Evolutionary conservation across 2,888 invertebrate species (phyloP).

Genomic region (Ormia ochracea): DNA sequence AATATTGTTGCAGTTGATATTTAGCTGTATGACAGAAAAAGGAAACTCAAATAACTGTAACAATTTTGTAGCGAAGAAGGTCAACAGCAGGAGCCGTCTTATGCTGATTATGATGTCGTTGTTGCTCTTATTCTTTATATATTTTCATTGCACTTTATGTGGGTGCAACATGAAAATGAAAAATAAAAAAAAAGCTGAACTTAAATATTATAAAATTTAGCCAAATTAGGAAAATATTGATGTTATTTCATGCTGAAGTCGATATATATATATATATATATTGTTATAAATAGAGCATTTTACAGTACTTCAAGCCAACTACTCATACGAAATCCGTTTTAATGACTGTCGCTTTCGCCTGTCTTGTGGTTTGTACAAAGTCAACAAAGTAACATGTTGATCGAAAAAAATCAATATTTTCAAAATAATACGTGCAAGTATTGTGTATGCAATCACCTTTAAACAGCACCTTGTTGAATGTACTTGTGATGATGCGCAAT

Average conservation of each 20-base stretch:
- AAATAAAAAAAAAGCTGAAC: neutral
- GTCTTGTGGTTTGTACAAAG: neutral
- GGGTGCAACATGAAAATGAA: neutral
- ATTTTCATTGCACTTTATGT: slow-evolving; percentile 28
- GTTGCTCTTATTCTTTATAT: neutral
- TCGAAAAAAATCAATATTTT: slow-evolving; percentile 31
- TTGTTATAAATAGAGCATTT: too few species aligned
- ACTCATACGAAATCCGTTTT: slow-evolving; percentile 31
- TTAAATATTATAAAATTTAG: slow-evolving; percentile 45
- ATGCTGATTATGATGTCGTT: slow-evolving; percentile 9
- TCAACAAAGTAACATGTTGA: slow-evolving; percentile 22
- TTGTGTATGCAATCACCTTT: slow-evolving; percentile 82
- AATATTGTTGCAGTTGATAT: slow-evolving; percentile 17
- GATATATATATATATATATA: too few species aligned
- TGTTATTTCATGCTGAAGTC: too few species aligned
- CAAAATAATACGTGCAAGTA: neutral
- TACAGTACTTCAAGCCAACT: slow-evolving; percentile 46
- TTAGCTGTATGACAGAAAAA: slow-evolving; percentile 45
- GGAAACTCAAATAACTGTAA: slow-evolving; percentile 54
- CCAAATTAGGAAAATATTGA: slow-evolving; percentile 45
- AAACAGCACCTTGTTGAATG: slow-evolving; percentile 89
- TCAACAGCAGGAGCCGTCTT: slow-evolving; percentile 44
- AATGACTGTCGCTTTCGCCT: neutral
- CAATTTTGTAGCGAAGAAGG: slow-evolving; percentile 52
- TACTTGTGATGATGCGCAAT: slow-evolving; percentile 89